phyloP scores from a whole-genome alignment of 2,888 invertebrate genomes.

The Fragum fragum region DNA sequence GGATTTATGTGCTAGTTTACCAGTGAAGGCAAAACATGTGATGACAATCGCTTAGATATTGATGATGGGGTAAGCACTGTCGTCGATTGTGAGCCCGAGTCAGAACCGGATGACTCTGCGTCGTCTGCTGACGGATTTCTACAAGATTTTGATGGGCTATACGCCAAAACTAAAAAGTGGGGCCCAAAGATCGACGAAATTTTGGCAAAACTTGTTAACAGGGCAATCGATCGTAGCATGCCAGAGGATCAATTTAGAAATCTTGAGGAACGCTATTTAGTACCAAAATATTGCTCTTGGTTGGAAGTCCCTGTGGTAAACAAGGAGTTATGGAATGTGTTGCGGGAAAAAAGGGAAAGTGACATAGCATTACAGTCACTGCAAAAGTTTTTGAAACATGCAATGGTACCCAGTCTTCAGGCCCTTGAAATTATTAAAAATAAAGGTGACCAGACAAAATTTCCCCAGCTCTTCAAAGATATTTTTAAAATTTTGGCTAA shows the following conservation, averaged over 20 bases:
- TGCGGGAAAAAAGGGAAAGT: background rate
- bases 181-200: background rate
- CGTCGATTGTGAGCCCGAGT: background rate
- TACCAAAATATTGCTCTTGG: constrained; percentile 18
- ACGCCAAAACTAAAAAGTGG: background rate
- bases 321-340: constrained; percentile 4
- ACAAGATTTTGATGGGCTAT: constrained; percentile 26
- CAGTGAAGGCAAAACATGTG: background rate
- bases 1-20: background rate
- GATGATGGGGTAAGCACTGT: background rate
- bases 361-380: constrained; percentile 16
- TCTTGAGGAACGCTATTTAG: constrained; percentile 2
- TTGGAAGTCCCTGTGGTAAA: constrained; percentile 24
- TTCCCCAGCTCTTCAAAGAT: constrained; percentile 14
- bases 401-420: constrained; percentile 10
- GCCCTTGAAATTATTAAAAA: constrained; percentile 9
- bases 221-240: background rate
- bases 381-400: background rate
- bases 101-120: background rate
- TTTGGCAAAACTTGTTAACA: constrained; percentile 8
- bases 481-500: constrained; percentile 23
- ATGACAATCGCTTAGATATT: background rate
- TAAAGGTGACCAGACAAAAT: background rate
- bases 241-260: constrained; percentile 14
- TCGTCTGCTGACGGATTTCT: background rate